These are phyloP conservation scores for Setophaga coronata DNA, from an alignment of 2,113 vertebrate genomes.

Conservation along the genomic window DNA sequence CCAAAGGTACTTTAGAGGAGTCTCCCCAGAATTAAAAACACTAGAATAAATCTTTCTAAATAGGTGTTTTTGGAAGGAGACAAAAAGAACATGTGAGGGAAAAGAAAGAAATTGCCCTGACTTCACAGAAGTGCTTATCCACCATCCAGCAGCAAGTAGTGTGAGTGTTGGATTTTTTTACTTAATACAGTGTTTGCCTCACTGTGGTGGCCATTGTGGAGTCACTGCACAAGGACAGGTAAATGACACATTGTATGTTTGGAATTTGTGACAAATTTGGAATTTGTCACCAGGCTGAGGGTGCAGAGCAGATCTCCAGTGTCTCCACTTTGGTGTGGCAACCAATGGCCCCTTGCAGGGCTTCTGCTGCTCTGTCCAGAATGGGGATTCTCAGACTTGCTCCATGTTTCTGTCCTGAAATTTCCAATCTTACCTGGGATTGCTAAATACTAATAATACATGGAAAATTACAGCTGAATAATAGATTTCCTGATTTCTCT, in stretches of 20 bases:
- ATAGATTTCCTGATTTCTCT: neutral
- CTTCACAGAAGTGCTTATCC: neutral
- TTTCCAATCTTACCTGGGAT: neutral
- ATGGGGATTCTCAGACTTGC: neutral
- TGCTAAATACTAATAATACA: neutral
- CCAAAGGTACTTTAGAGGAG: neutral
- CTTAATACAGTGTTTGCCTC: neutral
- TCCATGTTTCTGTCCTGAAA: neutral
- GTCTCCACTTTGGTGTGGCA: rapidly evolving
- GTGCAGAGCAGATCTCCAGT: neutral
- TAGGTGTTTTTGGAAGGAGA: neutral
- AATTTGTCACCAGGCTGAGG: neutral
- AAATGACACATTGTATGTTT: neutral
- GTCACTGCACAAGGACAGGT: neutral
- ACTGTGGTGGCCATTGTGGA: neutral
- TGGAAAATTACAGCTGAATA: neutral
- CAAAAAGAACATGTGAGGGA: neutral
- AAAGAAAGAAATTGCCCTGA: neutral
- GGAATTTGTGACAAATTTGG: neutral
- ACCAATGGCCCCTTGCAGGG: rapidly evolving
- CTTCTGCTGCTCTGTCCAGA: neutral
- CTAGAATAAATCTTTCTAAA: neutral
- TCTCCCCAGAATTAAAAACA: neutral
- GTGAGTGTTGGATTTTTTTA: neutral
- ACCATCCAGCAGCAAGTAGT: neutral